Evolutionary conservation across 1,140 invertebrate species (phyloP).

Genomic region (Tenebrio molitor): DNA sequence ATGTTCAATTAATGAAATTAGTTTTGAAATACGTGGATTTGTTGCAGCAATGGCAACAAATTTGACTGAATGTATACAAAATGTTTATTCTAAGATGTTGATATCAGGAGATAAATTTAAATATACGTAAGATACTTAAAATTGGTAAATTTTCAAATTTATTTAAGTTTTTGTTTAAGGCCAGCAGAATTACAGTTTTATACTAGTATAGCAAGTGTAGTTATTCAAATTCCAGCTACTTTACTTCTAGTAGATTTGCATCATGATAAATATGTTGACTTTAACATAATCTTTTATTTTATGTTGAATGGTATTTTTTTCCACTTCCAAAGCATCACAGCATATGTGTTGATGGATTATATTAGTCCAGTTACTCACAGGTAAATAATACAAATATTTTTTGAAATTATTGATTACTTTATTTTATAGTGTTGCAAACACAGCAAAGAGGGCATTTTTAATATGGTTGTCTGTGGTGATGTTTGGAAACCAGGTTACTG

Average conservation of each 20-base stretch:
- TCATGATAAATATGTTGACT: slow-evolving; percentile 69
- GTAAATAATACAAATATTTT: slow-evolving; percentile 70
- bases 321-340: slow-evolving; percentile 90
- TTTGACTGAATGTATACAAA: slow-evolving; percentile 88
- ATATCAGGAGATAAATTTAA: slow-evolving; percentile 85
- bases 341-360: slow-evolving; percentile 88
- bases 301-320: slow-evolving; percentile 86
- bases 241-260: slow-evolving; percentile 78
- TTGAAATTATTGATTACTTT: slow-evolving; percentile 9
- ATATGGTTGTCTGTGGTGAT: slow-evolving; percentile 88
- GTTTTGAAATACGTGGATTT: slow-evolving; percentile 84
- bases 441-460: slow-evolving; percentile 85
- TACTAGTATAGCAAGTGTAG: slow-evolving; percentile 82
- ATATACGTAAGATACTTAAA: slow-evolving; percentile 77
- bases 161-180: slow-evolving; percentile 66
- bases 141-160: neutral
- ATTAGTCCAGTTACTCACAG: slow-evolving; percentile 91
- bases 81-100: slow-evolving; percentile 88
- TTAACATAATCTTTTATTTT: slow-evolving; percentile 73
- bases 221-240: slow-evolving; percentile 84
- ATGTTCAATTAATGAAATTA: slow-evolving; percentile 87
- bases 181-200: slow-evolving; percentile 90
- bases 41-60: slow-evolving; percentile 85
- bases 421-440: slow-evolving; percentile 85
- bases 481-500: slow-evolving; percentile 85